A percentile compares a stretch with the other conserved stretches of the same genome.
Conservation (phyloP, 2,113 vertebrate species). For the Nipponia nippon region DNA sequence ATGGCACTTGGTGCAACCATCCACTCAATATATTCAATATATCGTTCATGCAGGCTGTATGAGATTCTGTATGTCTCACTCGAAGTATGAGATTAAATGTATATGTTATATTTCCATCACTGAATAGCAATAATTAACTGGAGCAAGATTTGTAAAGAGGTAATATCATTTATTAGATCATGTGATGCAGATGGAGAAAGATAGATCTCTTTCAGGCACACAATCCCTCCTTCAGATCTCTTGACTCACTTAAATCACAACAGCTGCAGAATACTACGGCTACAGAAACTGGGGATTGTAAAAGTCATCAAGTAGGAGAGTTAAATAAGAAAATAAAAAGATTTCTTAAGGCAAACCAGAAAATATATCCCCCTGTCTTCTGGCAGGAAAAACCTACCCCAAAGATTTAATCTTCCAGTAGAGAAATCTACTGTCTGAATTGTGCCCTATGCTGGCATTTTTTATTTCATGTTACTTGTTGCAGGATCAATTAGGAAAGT, state of each 20-base stretch:
- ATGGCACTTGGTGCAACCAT: not conserved
- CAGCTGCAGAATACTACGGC: not conserved
- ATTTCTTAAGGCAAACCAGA: not conserved
- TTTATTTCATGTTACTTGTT: not conserved
- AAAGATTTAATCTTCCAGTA: not conserved
- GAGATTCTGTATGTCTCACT: not conserved
- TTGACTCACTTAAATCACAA: not conserved
- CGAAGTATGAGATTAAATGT: not conserved
- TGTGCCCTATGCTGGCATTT: not conserved
- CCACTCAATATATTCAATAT: too few relatives aligned
- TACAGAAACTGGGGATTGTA: not conserved
- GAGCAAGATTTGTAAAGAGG: not conserved
- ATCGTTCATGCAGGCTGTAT: not conserved
- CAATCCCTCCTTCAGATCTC: not conserved
- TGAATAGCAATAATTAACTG: not conserved
- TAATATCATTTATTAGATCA: not conserved
- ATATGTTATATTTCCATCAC: not conserved
- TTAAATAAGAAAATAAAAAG: not conserved
- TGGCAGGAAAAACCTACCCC: not conserved
- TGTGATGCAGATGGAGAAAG: not conserved
- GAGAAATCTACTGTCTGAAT: not conserved
- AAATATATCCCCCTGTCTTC: not conserved
- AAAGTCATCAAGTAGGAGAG: not conserved
- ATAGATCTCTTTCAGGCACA: not conserved
- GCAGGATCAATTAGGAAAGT: not conserved